Evolutionary conservation across 2,113 vertebrate genomes (phyloP), one percentile per base, ranked within the genome.

Genomic region (Podilymbus podiceps): DNA sequence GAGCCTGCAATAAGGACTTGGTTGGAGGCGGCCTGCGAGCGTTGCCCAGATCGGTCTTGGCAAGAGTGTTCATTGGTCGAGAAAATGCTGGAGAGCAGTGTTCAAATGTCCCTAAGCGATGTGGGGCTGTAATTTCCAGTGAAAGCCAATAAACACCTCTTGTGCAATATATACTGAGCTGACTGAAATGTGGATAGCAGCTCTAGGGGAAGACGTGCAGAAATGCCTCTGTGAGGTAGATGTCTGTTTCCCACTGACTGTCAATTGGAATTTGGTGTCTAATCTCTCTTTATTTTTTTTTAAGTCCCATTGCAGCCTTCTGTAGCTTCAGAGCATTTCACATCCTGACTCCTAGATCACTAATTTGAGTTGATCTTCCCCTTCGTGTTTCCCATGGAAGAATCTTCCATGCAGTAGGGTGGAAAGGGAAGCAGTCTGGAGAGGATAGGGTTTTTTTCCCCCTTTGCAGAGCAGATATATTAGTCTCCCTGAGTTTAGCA

Each of bases 401-500:
- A 49, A 15, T 3, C 42, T 28, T 68, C 77, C 82, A 11, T 0
- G 3, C 10, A 1, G 62, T 11, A 35, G 52, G 24, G 19, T 60
- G 55, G 73, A 30, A 15, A 22, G 40, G 58, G 77, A 53, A 46
- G 66, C 56, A 68, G 52, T 10, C 56, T n/a, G 62, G 58, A 69
- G 89, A 66, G 52, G 42, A 30, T 2, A 19, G 59, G 27, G 2
- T 2, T 35, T 64, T 56, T 75, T 35, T 16, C 5, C 31, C 50
- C 42, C 47, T 75, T 23, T 78, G 72, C 94, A 75, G 68, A 88
- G 79, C 82, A 88, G 81, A 67, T 90, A 6, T 8, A 52, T 80
- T 40, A 85, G 50, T 16, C 62, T 95, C 40, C 82, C 64, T n/a
- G 91, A 91, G 86, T 88, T 88, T 50, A 95, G 84, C 71, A 38